These are phyloP conservation scores for Sparidentex hasta DNA, from an alignment of 2,797 vertebrate genomes.

Conservation along the genomic window DNA sequence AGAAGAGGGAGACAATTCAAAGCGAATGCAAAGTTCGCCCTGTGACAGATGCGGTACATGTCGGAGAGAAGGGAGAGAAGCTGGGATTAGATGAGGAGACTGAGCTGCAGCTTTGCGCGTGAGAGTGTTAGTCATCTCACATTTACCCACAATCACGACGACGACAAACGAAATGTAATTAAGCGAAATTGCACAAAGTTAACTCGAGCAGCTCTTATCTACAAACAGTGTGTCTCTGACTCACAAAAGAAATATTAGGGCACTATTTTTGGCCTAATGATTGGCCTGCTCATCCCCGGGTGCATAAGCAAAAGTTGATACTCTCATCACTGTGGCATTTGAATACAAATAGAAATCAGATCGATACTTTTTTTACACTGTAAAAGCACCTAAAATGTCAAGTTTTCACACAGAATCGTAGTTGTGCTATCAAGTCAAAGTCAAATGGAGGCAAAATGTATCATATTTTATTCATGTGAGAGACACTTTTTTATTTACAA, in stretches of 20 bases:
- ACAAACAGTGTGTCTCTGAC: slow-evolving; percentile 21
- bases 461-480: too few species aligned
- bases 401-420: background rate
- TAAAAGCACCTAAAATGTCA: background rate
- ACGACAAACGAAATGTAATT: slow-evolving; percentile 32
- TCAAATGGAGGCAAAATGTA: too few species aligned
- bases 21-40: slow-evolving; percentile 19
- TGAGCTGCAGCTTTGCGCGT: slow-evolving; percentile 11
- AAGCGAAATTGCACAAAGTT: slow-evolving; percentile 22
- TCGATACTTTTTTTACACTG: too few species aligned
- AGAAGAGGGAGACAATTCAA: slow-evolving; percentile 26
- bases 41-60: slow-evolving; percentile 10
- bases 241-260: slow-evolving; percentile 34
- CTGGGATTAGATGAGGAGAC: background rate
- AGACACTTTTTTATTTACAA: background rate
- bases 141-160: slow-evolving; percentile 3
- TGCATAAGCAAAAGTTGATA: background rate
- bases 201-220: slow-evolving; percentile 2
- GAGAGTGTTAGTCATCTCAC: slow-evolving; percentile 15
- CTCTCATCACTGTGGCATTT: background rate
- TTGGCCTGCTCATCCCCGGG: background rate
- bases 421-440: background rate
- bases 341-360: slow-evolving; percentile 3
- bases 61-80: background rate
- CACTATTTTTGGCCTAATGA: slow-evolving; percentile 22